Evolutionary conservation across 1,140 invertebrate species (phyloP), one percentile per base, ranked within the genome.

Genomic region (Drosophila sechellia): DNA sequence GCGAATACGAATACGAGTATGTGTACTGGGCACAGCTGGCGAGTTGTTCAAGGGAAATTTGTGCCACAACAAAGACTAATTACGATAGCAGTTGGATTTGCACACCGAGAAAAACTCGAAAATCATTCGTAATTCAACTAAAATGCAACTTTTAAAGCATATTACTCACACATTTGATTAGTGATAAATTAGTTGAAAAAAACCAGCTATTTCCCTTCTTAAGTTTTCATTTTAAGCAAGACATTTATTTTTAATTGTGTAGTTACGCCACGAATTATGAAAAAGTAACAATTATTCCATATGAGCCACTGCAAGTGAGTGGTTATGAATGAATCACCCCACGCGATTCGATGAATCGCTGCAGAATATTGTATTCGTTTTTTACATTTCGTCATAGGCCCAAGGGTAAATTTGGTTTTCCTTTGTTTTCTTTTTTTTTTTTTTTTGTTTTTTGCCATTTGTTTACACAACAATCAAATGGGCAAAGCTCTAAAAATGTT

Each of bases 391-490:
- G 69, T 53, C 68, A 72, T 72, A 27, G 68, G 39, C 55, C 55
- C 55, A 50, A 65, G 52, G 69, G 52, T 34, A 58, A 31, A 55
- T 27, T 45, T 40, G 45, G 45, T 57, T 54, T 63, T 49, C 43
- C 10, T 48, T 50, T 31, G 27, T 31, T 31, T 31, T 31, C 27
- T 27, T 27, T 68, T 49, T 46, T 59, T 27, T 6, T 8, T 37
- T 34, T 52, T 48, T 25, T 42, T 34, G 45, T 48, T 25, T 68
- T 49, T 46, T 60, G 31, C 60, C 55, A 35, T 52, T 83, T 86
- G 79, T 86, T 86, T 86, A 76, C 57, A 74, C 74, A 85, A 81
- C 61, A 81, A 87, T 74, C 60, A 78, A 86, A 86, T 68, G 61
- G 75, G 65, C 66, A 72, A 72, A 61, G 63, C 73, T 65, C 74